A percentile compares a stretch with the other conserved stretches of the same genome.
phyloP scores from a whole-genome alignment of 2,888 invertebrate species.

The Lochmaea crataegi region DNA sequence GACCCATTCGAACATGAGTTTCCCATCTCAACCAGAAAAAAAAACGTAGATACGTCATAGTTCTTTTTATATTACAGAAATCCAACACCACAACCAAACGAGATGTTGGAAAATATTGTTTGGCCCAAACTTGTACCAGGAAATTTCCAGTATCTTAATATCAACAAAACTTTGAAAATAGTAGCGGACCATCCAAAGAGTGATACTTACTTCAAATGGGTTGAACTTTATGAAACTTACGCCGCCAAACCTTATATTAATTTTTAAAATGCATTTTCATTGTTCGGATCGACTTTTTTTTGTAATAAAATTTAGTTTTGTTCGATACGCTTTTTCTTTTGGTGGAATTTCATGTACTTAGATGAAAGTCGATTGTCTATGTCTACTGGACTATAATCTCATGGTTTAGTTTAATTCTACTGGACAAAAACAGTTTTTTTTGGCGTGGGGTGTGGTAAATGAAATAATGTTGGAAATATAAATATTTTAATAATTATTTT shows the following conservation, averaged over 20 bases:
- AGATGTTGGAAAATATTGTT: constrained; percentile 36
- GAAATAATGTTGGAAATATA: background rate
- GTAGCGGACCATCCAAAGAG: constrained; percentile 41
- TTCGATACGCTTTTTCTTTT: no score
- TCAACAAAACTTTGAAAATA: constrained; percentile 40
- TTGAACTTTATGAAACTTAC: constrained; percentile 27
- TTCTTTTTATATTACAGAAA: constrained; percentile 36
- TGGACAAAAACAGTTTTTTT: no score
- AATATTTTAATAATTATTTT: background rate
- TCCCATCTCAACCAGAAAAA: no score
- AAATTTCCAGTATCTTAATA: constrained; percentile 41
- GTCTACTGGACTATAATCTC: no score
- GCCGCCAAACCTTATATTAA: constrained; percentile 30
- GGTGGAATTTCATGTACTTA: no score
- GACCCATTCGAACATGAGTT: no score
- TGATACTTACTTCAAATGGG: constrained; percentile 38
- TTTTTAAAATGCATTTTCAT: constrained; percentile 9
- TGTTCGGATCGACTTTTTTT: background rate
- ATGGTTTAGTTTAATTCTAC: no score
- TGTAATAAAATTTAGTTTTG: background rate
- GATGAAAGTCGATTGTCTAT: no score
- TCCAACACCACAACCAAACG: constrained; percentile 37
- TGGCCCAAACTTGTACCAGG: constrained; percentile 43
- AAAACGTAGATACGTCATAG: no score
- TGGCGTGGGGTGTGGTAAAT: background rate